Evolutionary conservation across 2,113 vertebrate genomes (phyloP).

Genomic region (Thermophis baileyi): DNA sequence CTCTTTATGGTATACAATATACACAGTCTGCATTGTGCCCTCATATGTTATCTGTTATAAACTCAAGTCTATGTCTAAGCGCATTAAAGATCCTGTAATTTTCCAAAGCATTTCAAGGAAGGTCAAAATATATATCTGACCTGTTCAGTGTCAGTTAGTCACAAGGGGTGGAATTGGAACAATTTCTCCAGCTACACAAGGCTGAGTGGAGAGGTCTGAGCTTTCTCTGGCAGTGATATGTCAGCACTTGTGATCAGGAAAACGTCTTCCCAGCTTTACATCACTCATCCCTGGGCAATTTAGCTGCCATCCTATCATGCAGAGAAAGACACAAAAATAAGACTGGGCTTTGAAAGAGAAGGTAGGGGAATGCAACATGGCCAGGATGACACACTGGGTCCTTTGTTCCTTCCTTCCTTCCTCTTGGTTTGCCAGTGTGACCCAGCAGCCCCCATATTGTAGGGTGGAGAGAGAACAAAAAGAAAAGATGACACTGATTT

Average conservation of each 20-base stretch:
- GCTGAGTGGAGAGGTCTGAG: background rate
- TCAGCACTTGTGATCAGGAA: background rate
- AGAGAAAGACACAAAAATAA: background rate
- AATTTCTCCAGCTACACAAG: background rate
- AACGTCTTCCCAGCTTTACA: background rate
- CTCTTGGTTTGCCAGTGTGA: background rate
- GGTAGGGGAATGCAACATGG: background rate
- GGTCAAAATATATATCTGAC: background rate
- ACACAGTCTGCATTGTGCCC: background rate
- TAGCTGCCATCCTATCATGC: constrained; percentile 17
- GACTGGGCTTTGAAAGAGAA: background rate
- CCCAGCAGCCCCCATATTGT: background rate
- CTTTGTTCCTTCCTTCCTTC: constrained; percentile 40
- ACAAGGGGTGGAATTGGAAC: background rate
- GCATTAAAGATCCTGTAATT: background rate
- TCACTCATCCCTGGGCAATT: constrained; percentile 49
- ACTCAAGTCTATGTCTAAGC: background rate
- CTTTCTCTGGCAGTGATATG: background rate
- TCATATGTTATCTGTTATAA: background rate
- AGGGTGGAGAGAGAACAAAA: background rate
- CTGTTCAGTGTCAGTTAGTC: background rate
- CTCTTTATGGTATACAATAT: background rate
- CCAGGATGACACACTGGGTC: background rate
- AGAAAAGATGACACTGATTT: background rate
- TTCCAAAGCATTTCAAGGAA: background rate